These are phyloP conservation scores for Sycobia sp. DNA, from an alignment of 1,140 invertebrate genomes.

Conservation along the genomic window DNA sequence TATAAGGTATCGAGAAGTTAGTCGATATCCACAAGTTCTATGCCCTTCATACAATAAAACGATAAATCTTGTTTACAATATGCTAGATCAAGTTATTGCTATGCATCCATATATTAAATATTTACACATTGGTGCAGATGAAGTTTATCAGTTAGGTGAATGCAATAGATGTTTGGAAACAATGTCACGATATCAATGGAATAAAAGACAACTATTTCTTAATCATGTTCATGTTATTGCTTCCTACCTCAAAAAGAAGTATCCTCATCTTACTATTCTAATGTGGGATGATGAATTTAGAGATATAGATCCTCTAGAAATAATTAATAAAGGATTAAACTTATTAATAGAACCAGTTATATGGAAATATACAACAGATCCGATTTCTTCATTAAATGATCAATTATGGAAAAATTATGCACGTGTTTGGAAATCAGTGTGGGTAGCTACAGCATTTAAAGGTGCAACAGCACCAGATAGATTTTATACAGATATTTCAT, in stretches of 20 bases:
- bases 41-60: slow-evolving; percentile 81
- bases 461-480: slow-evolving; percentile 82
- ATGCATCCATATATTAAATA: slow-evolving; percentile 67
- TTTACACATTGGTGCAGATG: slow-evolving; percentile 82
- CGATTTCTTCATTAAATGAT: slow-evolving; percentile 63
- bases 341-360: slow-evolving; percentile 81
- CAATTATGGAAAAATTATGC: slow-evolving; percentile 81
- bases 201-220: slow-evolving; percentile 70
- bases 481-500: slow-evolving; percentile 63
- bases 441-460: slow-evolving; percentile 91
- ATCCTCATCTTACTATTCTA: slow-evolving; percentile 71
- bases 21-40: slow-evolving; percentile 76
- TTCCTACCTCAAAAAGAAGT: slow-evolving; percentile 66
- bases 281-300: slow-evolving; percentile 96
- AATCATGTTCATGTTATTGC: slow-evolving; percentile 71
- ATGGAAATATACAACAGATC: slow-evolving; percentile 73
- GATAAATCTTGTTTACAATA: slow-evolving; percentile 71
- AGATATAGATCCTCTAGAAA: slow-evolving; percentile 68
- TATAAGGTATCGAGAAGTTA: slow-evolving; percentile 76
- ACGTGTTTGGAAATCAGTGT: slow-evolving; percentile 80
- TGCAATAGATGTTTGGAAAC: slow-evolving; percentile 72
- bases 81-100: slow-evolving; percentile 82
- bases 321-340: slow-evolving; percentile 70
- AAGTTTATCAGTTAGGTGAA: slow-evolving; percentile 82
- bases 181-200: slow-evolving; percentile 58